Base-by-base conservation (phyloP, 2,888 invertebrate genomes). In the Sarcophaga carnaria region DNA sequence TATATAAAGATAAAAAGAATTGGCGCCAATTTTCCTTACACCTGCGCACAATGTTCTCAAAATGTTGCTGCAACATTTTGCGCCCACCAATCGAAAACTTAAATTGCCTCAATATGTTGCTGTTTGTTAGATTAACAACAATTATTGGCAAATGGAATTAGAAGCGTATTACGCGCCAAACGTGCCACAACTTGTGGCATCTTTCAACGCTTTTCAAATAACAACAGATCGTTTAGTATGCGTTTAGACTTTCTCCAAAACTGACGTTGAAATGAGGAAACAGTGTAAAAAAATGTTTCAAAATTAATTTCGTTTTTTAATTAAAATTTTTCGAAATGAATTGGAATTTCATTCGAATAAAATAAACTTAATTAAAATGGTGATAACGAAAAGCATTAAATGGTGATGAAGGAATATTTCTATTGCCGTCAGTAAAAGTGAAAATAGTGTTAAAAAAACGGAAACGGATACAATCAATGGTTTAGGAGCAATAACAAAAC, bases 1-100 rank as follows among this genome's bases (percentile, higher is more conserved):
- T 12, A 49, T 37, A 5, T 49, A 2, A 22, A 49, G 4, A 14
- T 11, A 10, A 5, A 20, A 45, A 22, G n/a, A 64, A 76, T 71
- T 71, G 66, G 79, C 84, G 87, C 84, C 81, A 84, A 79, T 76
- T 63, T 54, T 76, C 63, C 20, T 5, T 54, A 5, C 45, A 17
- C 80, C 81, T 87, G 87, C 87, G 87, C 81, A 75, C n/a, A 72
- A 12, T 14, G 1, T n/a, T 10, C 27, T 2, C 8, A 22, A 67
- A 72, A 86, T 87, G 87, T 87, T 87, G 83, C 78, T 45, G 84
- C 84, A 87, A 87, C 84, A 82, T 87, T 79, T 54, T 75, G 4
- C 20, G 17, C 37, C 69, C 74, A 62, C 63, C 11, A 64, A 10
- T 3, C 62, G 54, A 10, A 12, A 63, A 8, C 14, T 22, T n/a